Base-by-base conservation (phyloP, 1,140 invertebrate genomes). In the Papilio polytes region DNA sequence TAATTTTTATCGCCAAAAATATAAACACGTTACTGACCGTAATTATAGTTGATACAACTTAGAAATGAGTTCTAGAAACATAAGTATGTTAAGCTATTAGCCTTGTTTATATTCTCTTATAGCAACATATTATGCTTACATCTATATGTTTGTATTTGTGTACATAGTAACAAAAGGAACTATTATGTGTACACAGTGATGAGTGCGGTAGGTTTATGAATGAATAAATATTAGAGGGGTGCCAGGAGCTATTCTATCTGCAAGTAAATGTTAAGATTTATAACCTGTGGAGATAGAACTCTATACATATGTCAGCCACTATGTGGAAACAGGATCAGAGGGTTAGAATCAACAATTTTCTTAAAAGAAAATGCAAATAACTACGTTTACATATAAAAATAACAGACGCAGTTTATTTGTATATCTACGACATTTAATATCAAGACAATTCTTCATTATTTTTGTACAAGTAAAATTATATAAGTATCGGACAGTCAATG, bases 31-130 rank as follows among this genome's bases (percentile, higher is more conserved):
- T 22, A 66, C 13, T 70, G 63, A 70, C 26, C 63, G 22, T 70
- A 70, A 70, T 70, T 70, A 10, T 15, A 31, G 13, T 70, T 31
- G 22, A 13, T 15, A 36, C 3, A 36, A 70, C 2, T 26, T 26
- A 70, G 26, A 70, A 31, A 18, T 12, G 59, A 63, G 22, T 31
- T 70, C 26, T 70, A 63, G 26, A 70, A 36, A 1, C 63, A 70
- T 31, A 70, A 31, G 63, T 70, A 70, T 70, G 63, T 70, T 70
- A 70, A 13, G 26, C 63, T 70, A 70, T 6, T 70, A 70, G 63
- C 26, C 22, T 70, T 31, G 12, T 70, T 31, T 70, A 36, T 70
- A 36, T 66, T 22, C 59, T 66, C 6, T 59, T 20, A 20, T 59
- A 20, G 56, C n/a, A 59, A 22, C 8, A 63, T 63, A 63, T 41